These are phyloP conservation scores for Pedicia rivosa DNA, from an alignment of 2,888 invertebrate genomes.

Conservation along the genomic window DNA sequence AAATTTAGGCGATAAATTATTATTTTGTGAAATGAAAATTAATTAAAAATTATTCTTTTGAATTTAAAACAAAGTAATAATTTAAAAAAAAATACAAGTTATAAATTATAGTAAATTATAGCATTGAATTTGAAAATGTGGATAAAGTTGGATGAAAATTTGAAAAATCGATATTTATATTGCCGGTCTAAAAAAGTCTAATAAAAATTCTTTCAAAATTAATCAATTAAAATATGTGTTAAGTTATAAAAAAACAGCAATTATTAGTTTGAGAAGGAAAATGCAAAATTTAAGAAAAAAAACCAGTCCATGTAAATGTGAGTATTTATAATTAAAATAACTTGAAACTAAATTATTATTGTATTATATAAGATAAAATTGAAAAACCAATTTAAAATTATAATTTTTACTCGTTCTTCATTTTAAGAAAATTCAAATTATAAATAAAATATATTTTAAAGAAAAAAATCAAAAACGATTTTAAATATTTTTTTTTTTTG, in stretches of 20 bases:
- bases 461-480: neutral
- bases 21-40: too few relatives aligned
- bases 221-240: neutral
- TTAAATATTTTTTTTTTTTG: neutral
- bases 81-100: constrained; percentile 2
- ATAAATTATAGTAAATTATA: neutral
- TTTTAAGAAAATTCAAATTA: neutral
- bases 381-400: neutral
- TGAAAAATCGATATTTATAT: neutral
- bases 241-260: neutral
- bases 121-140: too few relatives aligned
- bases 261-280: constrained; percentile 17
- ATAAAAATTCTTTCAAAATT: too few relatives aligned
- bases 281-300: constrained; percentile 90
- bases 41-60: neutral
- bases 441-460: neutral
- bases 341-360: constrained; percentile 3
- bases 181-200: constrained; percentile 1
- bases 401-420: neutral
- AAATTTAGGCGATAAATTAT: too few relatives aligned
- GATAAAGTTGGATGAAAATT: too few relatives aligned
- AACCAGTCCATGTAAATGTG: constrained; percentile 88
- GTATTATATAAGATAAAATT: neutral
- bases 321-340: constrained; percentile 33
- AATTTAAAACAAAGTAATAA: neutral